Base-by-base conservation (phyloP, 2,888 invertebrate species). In the Linnaemya tessellans region DNA sequence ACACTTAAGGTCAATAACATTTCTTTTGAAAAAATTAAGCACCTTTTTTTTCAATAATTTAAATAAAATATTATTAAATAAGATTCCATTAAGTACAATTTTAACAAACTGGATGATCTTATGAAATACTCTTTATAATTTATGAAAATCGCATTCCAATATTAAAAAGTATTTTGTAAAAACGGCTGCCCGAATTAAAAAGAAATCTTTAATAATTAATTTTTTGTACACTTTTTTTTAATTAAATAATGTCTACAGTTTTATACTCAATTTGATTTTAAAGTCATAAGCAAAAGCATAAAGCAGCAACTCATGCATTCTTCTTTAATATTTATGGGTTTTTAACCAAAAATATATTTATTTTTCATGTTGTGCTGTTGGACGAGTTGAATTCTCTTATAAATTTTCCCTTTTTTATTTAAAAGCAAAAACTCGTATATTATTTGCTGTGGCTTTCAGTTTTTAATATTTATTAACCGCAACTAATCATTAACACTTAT, bases 401-500 rank as follows among this genome's bases (percentile, higher is more conserved):
- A 84, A 84, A 84, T 84, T 80, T 67, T 46, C 20, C 70, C 22
- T 30, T 67, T 79, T 51, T 51, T 30, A 41, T 75, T 74, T 56
- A 74, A 79, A 64, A 79, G 62, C 60, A 54, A 70, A 64, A 64
- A 64, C 43, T 64, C 70, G 30, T 70, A 41, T 64, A 54, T 79
- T 60, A 71, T 54, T 30, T 70, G n/a, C 20, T 25, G 43, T 22
- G 79, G 20, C 51, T 71, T 64, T 60, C 13, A 56, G 41, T 46
- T 54, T 68, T 62, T 43, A 67, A 78, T 78, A 80, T 70, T 58
- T 83, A 78, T 78, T 65, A 65, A 65, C 75, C 75, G 46, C 78
- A 83, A 84, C 84, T 81, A 84, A 79, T 79, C 78, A 81, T 84
- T 81, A 70, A 70, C 64, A 81, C 68, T 74, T 78, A 78, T 64